Evolutionary conservation across 2,888 invertebrate genomes (phyloP).

Genomic region (Itoplectis maculator): DNA sequence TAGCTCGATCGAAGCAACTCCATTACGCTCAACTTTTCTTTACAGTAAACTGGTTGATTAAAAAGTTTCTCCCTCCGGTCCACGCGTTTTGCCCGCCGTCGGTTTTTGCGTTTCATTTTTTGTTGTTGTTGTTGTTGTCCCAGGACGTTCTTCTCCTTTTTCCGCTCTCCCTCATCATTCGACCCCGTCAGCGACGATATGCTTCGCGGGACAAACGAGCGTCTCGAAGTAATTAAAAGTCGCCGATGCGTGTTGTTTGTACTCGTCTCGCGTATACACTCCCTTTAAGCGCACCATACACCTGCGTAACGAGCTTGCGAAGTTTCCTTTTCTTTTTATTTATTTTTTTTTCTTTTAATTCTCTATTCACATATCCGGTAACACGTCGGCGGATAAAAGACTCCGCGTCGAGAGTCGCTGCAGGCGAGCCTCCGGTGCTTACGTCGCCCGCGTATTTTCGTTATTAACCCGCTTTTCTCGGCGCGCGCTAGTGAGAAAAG

Average conservation of each 20-base stretch:
- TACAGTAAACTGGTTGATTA: conserved; percentile 64
- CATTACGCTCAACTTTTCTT: conserved; percentile 50
- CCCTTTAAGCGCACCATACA: not conserved
- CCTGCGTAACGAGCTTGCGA: not conserved
- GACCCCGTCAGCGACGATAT: not conserved
- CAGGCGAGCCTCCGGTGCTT: not conserved
- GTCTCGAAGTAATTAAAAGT: conserved; percentile 54
- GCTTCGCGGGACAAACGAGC: conserved; percentile 25
- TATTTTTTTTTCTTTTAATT: conserved; percentile 3
- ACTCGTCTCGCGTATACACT: conserved; percentile 16
- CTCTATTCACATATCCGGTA: conserved; percentile 14
- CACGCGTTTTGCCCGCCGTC: conserved; percentile 2
- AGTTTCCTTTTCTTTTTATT: not conserved
- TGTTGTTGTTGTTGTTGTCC: not conserved
- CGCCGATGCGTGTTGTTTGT: not conserved
- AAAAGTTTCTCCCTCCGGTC: conserved; percentile 56
- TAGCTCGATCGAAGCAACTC: conserved; percentile 27
- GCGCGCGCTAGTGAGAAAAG: conserved; percentile 14
- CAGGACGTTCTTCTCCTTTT: not conserved
- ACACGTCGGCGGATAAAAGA: not conserved
- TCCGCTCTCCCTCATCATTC: conserved; percentile 22
- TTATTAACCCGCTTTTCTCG: conserved; percentile 14
- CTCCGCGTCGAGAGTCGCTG: conserved; percentile 2
- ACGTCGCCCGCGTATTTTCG: not conserved
- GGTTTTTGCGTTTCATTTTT: conserved; percentile 34